Percentiles rank a stretch among this genome's conserved stretches.
These are phyloP conservation scores for Polypedilum pembai DNA, from an alignment of 1,140 invertebrate genomes.

Conservation along the genomic window DNA sequence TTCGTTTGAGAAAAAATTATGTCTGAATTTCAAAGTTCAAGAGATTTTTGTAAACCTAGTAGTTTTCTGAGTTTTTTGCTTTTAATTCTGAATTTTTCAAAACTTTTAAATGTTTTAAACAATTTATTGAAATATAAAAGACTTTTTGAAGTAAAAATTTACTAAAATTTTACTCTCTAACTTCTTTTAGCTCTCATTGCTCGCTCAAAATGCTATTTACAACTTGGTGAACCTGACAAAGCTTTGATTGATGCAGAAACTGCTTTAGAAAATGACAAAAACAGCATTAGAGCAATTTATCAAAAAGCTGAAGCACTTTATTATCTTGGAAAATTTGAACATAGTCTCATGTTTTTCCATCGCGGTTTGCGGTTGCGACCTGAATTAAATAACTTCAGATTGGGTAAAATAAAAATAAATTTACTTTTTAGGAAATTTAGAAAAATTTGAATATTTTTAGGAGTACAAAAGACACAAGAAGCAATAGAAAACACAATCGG, in stretches of 20 bases:
- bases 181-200: slow-evolving; percentile 65
- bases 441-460: slow-evolving; percentile 39
- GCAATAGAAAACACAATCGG: slow-evolving; percentile 91
- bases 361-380: slow-evolving; percentile 75
- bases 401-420: slow-evolving; percentile 43
- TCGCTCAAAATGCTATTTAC: slow-evolving; percentile 81
- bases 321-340: slow-evolving; percentile 85
- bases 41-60: too few species aligned
- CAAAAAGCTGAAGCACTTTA: slow-evolving; percentile 91
- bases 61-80: too few species aligned
- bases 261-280: slow-evolving; percentile 66
- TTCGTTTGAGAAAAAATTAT: too few species aligned
- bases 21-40: too few species aligned
- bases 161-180: too few species aligned
- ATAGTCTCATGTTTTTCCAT: slow-evolving; percentile 86
- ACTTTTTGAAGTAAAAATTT: too few species aligned
- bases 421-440: too few species aligned
- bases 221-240: slow-evolving; percentile 73
- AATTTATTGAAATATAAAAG: too few species aligned
- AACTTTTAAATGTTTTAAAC: too few species aligned
- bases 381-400: slow-evolving; percentile 75
- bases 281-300: slow-evolving; percentile 74
- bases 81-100: too few species aligned
- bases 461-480: slow-evolving; percentile 88
- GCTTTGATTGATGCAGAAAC: slow-evolving; percentile 78